These are phyloP conservation scores for Psix sp. DNA, from an alignment of 1,140 invertebrate genomes.

Conservation along the genomic window DNA sequence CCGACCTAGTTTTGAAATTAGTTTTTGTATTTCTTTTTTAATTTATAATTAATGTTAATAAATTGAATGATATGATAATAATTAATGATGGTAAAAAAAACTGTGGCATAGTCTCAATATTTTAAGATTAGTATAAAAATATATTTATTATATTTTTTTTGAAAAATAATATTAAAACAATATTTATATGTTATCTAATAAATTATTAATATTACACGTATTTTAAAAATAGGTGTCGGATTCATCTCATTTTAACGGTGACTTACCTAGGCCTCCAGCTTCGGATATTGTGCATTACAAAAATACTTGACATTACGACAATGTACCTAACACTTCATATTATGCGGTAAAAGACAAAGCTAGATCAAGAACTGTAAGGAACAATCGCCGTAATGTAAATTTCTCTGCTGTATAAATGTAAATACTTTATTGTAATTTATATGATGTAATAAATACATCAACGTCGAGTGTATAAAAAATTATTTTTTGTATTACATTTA, in stretches of 20 bases:
- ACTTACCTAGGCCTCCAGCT: slow-evolving; percentile 62
- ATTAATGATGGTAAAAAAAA: no score
- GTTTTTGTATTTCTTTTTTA: no score
- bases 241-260: slow-evolving; percentile 65
- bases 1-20: no score
- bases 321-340: slow-evolving; percentile 34
- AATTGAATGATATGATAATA: no score
- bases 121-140: not conserved
- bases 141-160: not conserved
- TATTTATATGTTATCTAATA: no score
- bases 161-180: not conserved
- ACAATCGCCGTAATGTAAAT: slow-evolving; percentile 34
- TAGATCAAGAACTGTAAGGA: slow-evolving; percentile 32
- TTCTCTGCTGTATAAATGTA: slow-evolving; percentile 54
- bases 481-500: not conserved
- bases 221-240: slow-evolving; percentile 61
- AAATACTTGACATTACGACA: slow-evolving; percentile 65
- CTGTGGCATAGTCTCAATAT: no score
- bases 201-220: no score
- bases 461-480: not conserved
- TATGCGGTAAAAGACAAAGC: slow-evolving; percentile 39
- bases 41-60: no score
- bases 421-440: slow-evolving; percentile 19
- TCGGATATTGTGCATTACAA: slow-evolving; percentile 70
- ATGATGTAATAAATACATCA: slow-evolving; percentile 2